Evolutionary conservation across 2,797 vertebrate genomes (phyloP).

Genomic region (Takifugu rubripes): DNA sequence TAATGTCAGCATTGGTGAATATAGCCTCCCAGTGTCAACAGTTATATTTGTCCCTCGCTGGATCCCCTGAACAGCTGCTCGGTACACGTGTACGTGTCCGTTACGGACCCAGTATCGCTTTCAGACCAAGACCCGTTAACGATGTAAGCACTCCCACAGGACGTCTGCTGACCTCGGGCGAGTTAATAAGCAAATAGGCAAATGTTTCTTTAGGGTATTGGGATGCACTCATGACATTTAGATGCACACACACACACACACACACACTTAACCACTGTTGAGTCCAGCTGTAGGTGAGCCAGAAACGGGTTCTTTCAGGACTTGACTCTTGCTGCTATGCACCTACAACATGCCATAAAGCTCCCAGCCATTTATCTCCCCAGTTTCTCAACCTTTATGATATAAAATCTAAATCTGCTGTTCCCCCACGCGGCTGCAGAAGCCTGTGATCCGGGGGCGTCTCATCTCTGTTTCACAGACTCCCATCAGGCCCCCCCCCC

Average conservation of each 20-base stretch:
- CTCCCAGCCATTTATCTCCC: not conserved
- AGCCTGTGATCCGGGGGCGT: slow-evolving; percentile 55
- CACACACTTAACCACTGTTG: not conserved
- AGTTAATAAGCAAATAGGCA: slow-evolving; percentile 65
- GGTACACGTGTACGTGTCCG: slow-evolving; percentile 16
- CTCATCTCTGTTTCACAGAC: slow-evolving; percentile 34
- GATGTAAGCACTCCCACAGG: slow-evolving; percentile 53
- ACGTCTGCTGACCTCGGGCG: slow-evolving; percentile 37
- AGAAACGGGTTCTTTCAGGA: slow-evolving; percentile 1
- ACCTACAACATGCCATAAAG: not conserved
- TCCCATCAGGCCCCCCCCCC: slow-evolving; percentile 36
- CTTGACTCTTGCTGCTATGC: not conserved
- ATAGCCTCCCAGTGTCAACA: slow-evolving; percentile 44
- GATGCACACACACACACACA: slow-evolving; percentile 15
- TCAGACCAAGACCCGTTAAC: slow-evolving; percentile 45
- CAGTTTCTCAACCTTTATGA: slow-evolving; percentile 19
- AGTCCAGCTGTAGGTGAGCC: not conserved
- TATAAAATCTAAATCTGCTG: slow-evolving; percentile 17
- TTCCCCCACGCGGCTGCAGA: slow-evolving; percentile 21
- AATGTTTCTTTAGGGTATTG: slow-evolving; percentile 57
- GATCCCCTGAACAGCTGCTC: slow-evolving; percentile 67
- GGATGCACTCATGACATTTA: slow-evolving; percentile 35
- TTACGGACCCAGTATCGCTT: slow-evolving; percentile 58
- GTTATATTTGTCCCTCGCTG: slow-evolving; percentile 46
- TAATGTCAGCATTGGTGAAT: slow-evolving; percentile 13